These are phyloP conservation scores for Mnemiopsis leidyi DNA, from an alignment of 37 sponge, comb jelly and placozoan species.

Conservation along the genomic window DNA sequence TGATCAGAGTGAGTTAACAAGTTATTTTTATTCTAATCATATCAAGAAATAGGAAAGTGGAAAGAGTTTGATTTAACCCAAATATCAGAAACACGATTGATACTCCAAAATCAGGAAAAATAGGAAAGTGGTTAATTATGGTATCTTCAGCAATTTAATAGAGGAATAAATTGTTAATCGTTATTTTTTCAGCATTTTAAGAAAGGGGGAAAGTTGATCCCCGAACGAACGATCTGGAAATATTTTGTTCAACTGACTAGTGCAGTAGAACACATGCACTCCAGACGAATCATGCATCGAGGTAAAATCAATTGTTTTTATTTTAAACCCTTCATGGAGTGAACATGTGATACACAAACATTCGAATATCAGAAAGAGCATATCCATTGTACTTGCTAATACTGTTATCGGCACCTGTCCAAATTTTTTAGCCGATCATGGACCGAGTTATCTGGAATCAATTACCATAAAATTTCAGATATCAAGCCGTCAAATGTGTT, in stretches of 20 bases:
- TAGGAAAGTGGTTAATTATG: too few species aligned
- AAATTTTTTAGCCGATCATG: too few species aligned
- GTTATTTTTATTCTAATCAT: not conserved
- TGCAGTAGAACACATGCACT: slow-evolving; percentile 98
- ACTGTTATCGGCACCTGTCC: too few species aligned
- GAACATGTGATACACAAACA: too few species aligned
- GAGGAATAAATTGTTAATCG: too few species aligned
- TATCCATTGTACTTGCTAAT: not conserved
- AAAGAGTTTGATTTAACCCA: not conserved
- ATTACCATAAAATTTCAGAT: slow-evolving; percentile 72
- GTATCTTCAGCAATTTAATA: too few species aligned
- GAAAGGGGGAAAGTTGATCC: slow-evolving; percentile 88
- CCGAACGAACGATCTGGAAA: slow-evolving; percentile 95
- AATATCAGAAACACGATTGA: too few species aligned
- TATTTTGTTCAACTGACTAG: slow-evolving; percentile 93
- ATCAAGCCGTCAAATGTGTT: slow-evolving; percentile 99
- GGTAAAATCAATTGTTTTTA: slow-evolving; percentile 67
- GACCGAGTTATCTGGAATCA: too few species aligned
- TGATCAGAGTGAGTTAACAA: slow-evolving; percentile 80
- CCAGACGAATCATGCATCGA: slow-evolving; percentile 97
- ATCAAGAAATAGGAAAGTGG: too few species aligned
- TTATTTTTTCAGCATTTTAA: slow-evolving; percentile 86
- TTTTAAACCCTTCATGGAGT: not conserved
- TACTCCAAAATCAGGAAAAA: not conserved
- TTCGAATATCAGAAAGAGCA: not conserved